Conservation (phyloP, 1,140 invertebrate species). For the Drosophila kohkoa region DNA sequence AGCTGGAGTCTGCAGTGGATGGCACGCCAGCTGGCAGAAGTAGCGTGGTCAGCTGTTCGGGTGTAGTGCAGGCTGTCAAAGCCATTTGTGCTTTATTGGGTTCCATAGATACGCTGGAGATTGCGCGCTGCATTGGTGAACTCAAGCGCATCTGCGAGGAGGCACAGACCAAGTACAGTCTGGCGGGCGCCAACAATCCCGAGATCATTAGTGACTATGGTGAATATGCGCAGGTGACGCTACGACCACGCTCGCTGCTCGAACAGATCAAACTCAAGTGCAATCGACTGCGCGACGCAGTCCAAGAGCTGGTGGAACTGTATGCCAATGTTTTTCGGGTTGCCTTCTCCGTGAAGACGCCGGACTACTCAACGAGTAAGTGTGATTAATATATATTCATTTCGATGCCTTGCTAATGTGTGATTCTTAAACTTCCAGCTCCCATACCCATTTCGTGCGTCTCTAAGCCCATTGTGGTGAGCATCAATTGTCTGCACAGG, state of each 20-base stretch:
- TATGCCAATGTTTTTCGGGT: constrained; percentile 94
- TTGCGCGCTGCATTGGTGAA: constrained; percentile 90
- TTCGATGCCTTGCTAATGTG: neutral
- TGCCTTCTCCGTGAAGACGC: constrained; percentile 87
- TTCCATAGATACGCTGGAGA: constrained; percentile 93
- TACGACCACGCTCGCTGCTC: constrained; percentile 86
- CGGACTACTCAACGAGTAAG: constrained; percentile 77
- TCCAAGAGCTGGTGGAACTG: constrained; percentile 91
- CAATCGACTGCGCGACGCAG: constrained; percentile 89
- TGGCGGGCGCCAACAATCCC: constrained; percentile 62
- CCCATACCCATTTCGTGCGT: constrained; percentile 89
- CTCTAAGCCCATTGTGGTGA: constrained; percentile 92
- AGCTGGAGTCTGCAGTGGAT: constrained; percentile 88
- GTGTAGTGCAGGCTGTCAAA: constrained; percentile 95
- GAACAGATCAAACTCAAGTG: constrained; percentile 88
- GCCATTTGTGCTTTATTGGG: constrained; percentile 95
- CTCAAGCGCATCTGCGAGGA: constrained; percentile 88
- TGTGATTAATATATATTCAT: neutral
- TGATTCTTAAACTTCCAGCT: constrained; percentile 85
- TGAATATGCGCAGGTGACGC: constrained; percentile 87
- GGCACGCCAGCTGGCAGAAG: constrained; percentile 86
- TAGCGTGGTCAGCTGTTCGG: constrained; percentile 85
- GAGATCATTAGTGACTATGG: constrained; percentile 86
- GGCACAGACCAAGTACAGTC: constrained; percentile 69
- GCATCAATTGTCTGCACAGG: constrained; percentile 93